A percentile compares a stretch with the other conserved stretches of the same genome.
Conservation (phyloP, 1,140 invertebrate species). For the Zaprionus camerounensis region DNA sequence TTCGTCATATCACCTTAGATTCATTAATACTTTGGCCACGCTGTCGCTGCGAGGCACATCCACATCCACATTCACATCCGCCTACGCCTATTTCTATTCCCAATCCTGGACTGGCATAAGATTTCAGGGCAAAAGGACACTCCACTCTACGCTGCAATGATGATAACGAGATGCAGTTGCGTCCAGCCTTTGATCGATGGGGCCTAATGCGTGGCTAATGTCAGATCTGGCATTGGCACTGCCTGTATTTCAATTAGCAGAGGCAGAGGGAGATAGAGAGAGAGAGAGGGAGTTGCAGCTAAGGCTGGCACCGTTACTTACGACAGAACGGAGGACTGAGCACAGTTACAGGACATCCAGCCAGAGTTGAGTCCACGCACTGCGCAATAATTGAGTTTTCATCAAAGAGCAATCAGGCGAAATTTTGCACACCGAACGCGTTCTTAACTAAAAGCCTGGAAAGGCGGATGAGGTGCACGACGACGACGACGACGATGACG, state of each 20-base stretch:
- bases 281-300: background rate
- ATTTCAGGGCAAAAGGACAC: slow-evolving; percentile 13
- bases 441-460: slow-evolving; percentile 76
- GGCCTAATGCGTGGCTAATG: slow-evolving; percentile 50
- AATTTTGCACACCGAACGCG: slow-evolving; percentile 80
- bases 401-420: slow-evolving; percentile 82
- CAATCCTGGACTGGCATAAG: slow-evolving; percentile 23
- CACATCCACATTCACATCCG: background rate
- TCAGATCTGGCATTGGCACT: slow-evolving; percentile 33
- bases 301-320: slow-evolving; percentile 30
- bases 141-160: slow-evolving; percentile 26
- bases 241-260: slow-evolving; percentile 49
- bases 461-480: background rate
- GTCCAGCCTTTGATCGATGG: slow-evolving; percentile 52
- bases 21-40: slow-evolving; percentile 66
- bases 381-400: slow-evolving; percentile 79
- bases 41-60: slow-evolving; percentile 17
- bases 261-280: background rate
- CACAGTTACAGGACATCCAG: slow-evolving; percentile 24
- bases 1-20: slow-evolving; percentile 79
- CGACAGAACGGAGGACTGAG: background rate
- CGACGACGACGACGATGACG: slow-evolving; percentile 14
- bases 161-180: slow-evolving; percentile 47
- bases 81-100: background rate
- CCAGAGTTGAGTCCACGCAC: slow-evolving; percentile 35